Evolutionary conservation across 2,888 invertebrate genomes (phyloP), one percentile per base, ranked within the genome.

Genomic region (Calliopum simillimum): DNA sequence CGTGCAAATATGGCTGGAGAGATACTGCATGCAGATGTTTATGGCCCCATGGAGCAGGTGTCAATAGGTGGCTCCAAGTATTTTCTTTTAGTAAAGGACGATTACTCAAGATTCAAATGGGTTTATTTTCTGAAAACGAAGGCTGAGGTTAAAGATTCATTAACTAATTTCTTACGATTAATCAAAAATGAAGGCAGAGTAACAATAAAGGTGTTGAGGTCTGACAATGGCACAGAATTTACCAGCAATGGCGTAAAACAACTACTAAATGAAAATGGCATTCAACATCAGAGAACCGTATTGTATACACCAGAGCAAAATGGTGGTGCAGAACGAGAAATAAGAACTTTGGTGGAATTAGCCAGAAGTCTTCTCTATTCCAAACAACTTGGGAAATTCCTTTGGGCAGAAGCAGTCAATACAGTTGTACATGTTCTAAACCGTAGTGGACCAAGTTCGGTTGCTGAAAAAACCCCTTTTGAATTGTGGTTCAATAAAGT

Each of bases 401-500:
- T 47, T 47, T 3, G n/a, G 8, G 3, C 47, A n/a, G 47, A 6
- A 47, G 47, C 13, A 47, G 47, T 47, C 4, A 47, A 47, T 47
- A 3, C 6, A n/a, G n/a, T 47, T 3, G 47, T n/a, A n/a, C n/a
- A n/a, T n/a, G n/a, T n/a, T n/a, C n/a, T n/a, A n/a, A n/a, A n/a
- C n/a, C n/a, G n/a, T n/a, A n/a, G n/a, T n/a, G n/a, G n/a, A n/a
- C n/a, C n/a, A n/a, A n/a, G n/a, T n/a, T n/a, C n/a, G n/a, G n/a
- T n/a, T n/a, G n/a, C n/a, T n/a, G n/a, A 47, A 47, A 3, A n/a
- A 6, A 47, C 4, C 14, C 8, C 72, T 19, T 74, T 46, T 61
- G 71, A 71, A 62, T 14, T 21, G n/a, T 73, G 69, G 73, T 70
- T 70, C 61, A 59, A 59, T 13, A 64, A 43, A 79, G 71, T n/a